Conservation (phyloP, 1,140 invertebrate species). For the Lepidurus apus region DNA sequence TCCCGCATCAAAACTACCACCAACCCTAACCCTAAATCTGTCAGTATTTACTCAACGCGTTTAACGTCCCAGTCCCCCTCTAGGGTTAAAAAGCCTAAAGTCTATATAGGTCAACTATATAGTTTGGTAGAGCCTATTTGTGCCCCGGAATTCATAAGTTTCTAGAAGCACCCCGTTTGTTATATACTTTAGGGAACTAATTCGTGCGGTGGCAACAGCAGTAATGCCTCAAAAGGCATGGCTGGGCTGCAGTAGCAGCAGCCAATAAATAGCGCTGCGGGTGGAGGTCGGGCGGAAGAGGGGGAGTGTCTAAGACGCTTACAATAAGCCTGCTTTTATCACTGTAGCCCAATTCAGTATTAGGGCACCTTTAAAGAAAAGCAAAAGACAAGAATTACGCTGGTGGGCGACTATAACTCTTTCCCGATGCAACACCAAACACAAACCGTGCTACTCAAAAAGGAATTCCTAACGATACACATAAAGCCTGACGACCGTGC, state of each 20-base stretch:
- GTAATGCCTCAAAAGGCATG: neutral
- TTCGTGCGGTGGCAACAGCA: neutral
- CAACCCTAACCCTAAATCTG: neutral
- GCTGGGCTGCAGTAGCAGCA: neutral
- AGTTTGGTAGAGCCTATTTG: too few species aligned
- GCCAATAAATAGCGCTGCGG: neutral
- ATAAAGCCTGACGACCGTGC: constrained; percentile 12
- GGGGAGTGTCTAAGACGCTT: neutral
- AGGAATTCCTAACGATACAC: constrained; percentile 5
- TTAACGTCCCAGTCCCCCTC: too few species aligned
- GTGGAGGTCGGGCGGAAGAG: neutral
- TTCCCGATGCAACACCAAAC: neutral
- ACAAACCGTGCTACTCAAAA: neutral
- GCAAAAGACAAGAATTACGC: constrained; percentile 2
- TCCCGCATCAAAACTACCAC: neutral
- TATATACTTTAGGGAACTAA: neutral
- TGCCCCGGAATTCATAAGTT: neutral
- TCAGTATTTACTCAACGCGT: neutral
- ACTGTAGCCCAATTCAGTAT: neutral
- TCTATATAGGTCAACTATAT: too few species aligned
- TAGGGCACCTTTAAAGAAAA: neutral
- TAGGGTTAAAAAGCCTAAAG: too few species aligned
- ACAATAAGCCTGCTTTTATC: constrained; percentile 12
- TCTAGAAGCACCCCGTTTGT: neutral
- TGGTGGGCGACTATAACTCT: constrained; percentile 18